Base-by-base conservation (phyloP, 2,797 vertebrate species). In the Phrynocephalus vlangalii region DNA sequence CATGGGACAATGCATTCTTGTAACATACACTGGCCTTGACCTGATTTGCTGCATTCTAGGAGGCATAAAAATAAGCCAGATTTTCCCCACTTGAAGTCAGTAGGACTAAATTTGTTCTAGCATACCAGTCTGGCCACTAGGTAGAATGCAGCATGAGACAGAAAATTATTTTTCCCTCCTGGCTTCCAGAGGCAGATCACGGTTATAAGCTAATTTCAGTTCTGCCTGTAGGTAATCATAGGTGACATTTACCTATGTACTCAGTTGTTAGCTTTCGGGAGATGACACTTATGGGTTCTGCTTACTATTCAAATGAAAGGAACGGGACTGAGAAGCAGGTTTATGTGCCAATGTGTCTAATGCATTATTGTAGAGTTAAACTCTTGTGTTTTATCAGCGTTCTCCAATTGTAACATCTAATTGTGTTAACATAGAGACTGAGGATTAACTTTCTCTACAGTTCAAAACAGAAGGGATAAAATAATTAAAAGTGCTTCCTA, bases 391-490 rank as follows among this genome's bases (percentile, higher is more conserved):
- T 56, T 48, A 16, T 79, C 60, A 78, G 6, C 73, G 33, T 8
- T 7, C 26, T 81, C 30, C 87, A 18, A 78, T 84, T 50, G 15
- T 68, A 86, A 56, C 82, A 66, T 88, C 71, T 84, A 86, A 88
- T 86, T 87, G 77, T 52, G 60, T 76, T 77, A 38, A 63, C 24
- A 30, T n/a, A n/a, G 30, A 71, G 83, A 83, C 70, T 6, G 56
- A 44, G 88, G 79, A 72, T 60, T 83, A 82, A 67, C 1, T 48
- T 84, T 44, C 33, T 38, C 73, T 56, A 60, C 22, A 10, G 7
- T 80, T 91, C 73, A 77, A 84, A 72, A 83, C 3, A 38, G 75
- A 22, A 84, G 72, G 44, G 28, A 81, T 79, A 85, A 73, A 15
- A 56, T 70, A 7, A 6, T 81, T 18, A 75, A 82, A 60, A 18